These are phyloP conservation scores for Muscicapa adusta DNA, from an alignment of 2,113 vertebrate genomes.

Conservation along the genomic window DNA sequence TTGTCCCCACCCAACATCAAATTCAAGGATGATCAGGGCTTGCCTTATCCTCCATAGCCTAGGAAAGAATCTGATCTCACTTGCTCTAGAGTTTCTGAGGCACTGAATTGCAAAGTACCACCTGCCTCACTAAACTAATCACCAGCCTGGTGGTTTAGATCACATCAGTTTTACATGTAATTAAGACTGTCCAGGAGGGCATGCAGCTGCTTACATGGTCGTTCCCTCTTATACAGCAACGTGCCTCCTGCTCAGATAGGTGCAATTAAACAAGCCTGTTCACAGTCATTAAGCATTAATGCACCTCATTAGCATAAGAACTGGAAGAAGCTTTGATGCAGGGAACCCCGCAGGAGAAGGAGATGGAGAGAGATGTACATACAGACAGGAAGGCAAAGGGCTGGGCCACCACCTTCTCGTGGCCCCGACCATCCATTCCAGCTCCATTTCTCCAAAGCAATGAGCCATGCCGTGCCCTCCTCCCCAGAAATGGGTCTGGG, in stretches of 20 bases:
- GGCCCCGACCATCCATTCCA: slow-evolving; percentile 16
- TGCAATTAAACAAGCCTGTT: slow-evolving; percentile 72
- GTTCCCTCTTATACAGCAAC: slow-evolving; percentile 67
- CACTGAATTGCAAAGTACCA: slow-evolving; percentile 70
- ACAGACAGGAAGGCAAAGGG: slow-evolving; percentile 24
- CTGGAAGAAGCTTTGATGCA: slow-evolving; percentile 66
- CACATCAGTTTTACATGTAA: slow-evolving; percentile 76
- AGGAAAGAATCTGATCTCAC: slow-evolving; percentile 44
- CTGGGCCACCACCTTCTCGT: slow-evolving; percentile 7
- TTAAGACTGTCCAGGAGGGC: slow-evolving; percentile 70
- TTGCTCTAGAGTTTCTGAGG: slow-evolving; percentile 62
- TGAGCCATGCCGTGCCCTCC: slow-evolving; percentile 28
- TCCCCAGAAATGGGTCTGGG: slow-evolving; percentile 19
- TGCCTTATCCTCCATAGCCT: slow-evolving; percentile 45
- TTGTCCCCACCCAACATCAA: slow-evolving; percentile 55
- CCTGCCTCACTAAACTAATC: slow-evolving; percentile 74
- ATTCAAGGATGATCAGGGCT: slow-evolving; percentile 50
- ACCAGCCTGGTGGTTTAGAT: slow-evolving; percentile 73
- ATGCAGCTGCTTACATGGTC: slow-evolving; percentile 69
- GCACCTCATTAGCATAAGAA: slow-evolving; percentile 76
- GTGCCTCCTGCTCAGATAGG: slow-evolving; percentile 73
- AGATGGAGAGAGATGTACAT: slow-evolving; percentile 46
- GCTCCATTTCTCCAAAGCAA: slow-evolving; percentile 41
- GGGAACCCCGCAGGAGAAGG: slow-evolving; percentile 56
- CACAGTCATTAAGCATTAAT: slow-evolving; percentile 76